phyloP scores from a whole-genome alignment of 2,113 vertebrate genomes.

The Notothenia rossii region DNA sequence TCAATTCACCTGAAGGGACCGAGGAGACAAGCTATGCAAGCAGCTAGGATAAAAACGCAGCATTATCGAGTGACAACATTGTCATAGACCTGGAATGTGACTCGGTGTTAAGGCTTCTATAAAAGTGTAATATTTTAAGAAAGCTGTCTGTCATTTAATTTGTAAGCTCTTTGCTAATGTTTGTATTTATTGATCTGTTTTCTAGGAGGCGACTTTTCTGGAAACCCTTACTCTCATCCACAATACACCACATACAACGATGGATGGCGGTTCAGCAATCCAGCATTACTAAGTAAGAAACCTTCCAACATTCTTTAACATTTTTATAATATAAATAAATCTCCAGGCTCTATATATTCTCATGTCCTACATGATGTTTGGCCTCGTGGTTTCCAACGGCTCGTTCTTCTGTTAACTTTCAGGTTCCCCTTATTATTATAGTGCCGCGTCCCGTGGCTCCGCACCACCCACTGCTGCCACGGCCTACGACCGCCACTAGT shows the following conservation, averaged over 20 bases:
- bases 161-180: constrained; percentile 36
- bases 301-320: neutral
- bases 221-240: constrained; percentile 98
- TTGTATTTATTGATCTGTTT: constrained; percentile 50
- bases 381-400: constrained; percentile 94
- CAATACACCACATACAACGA: constrained; percentile 99
- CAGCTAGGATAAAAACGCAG: constrained; percentile 1
- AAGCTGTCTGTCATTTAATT: constrained; percentile 26
- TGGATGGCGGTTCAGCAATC: constrained; percentile 99
- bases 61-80: constrained; percentile 5
- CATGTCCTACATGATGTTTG: constrained; percentile 83
- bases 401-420: constrained; percentile 99
- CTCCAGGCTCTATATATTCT: neutral
- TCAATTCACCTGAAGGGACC: constrained; percentile 43
- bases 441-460: constrained; percentile 99
- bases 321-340: neutral
- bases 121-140: neutral
- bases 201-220: constrained; percentile 98
- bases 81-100: constrained; percentile 1
- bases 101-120: neutral
- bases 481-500: constrained; percentile 99
- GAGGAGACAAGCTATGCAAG: constrained; percentile 14
- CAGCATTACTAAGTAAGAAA: constrained; percentile 97
- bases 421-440: constrained; percentile 99
- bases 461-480: constrained; percentile 99